Conservation (phyloP, 2,888 invertebrate genomes). For the Heliothis peltigera region DNA sequence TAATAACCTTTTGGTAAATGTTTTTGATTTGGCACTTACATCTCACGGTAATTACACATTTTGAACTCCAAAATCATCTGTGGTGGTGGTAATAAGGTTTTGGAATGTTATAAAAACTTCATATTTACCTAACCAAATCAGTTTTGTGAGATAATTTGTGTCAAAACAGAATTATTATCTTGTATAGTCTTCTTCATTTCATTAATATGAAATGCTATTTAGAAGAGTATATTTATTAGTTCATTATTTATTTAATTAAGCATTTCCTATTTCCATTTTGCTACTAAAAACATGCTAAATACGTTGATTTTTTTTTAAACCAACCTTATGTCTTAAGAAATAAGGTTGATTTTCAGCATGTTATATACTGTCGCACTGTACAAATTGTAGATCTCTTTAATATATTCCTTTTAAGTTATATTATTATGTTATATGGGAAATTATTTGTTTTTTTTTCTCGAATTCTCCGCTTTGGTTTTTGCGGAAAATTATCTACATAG, state of each 20-base stretch:
- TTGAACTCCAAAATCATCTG: constrained; percentile 1
- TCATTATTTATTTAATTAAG: constrained; percentile 20
- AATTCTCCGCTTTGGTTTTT: constrained; percentile 55
- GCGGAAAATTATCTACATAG: constrained; percentile 32
- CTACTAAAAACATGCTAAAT: constrained; percentile 23
- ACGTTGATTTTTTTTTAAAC: constrained; percentile 7
- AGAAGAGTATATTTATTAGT: constrained; percentile 47
- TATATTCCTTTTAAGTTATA: constrained; percentile 45
- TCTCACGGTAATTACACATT: constrained; percentile 24
- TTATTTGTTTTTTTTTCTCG: constrained; percentile 50
- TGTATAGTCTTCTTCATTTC: constrained; percentile 61
- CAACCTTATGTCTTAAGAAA: constrained; percentile 10
- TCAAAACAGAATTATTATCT: constrained; percentile 36
- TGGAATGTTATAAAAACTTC: background rate
- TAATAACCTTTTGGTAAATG: constrained; percentile 6
- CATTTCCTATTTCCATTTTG: constrained; percentile 33
- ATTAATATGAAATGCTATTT: constrained; percentile 59
- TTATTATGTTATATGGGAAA: constrained; percentile 47
- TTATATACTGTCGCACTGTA: constrained; percentile 37
- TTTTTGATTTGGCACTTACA: constrained; percentile 52
- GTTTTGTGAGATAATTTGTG: constrained; percentile 34
- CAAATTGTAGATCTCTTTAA: constrained; percentile 56
- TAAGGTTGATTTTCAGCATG: constrained; percentile 30
- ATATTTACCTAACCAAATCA: constrained; percentile 10
- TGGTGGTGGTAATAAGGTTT: constrained; percentile 40